Evolutionary conservation across 2,113 vertebrate genomes (phyloP).

Genomic region (Cisticola juncidis): DNA sequence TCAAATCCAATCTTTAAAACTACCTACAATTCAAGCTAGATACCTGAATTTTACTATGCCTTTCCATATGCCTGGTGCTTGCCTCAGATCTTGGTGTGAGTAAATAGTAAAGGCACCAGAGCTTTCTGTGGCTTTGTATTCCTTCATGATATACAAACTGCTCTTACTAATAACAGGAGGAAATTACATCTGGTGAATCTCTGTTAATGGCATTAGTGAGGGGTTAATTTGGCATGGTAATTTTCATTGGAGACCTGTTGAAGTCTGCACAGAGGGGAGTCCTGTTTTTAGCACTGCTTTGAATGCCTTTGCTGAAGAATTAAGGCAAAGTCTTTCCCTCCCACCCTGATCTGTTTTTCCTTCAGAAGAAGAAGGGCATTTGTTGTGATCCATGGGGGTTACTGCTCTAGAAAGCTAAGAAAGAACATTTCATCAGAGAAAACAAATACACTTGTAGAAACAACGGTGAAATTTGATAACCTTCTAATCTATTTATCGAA

Average conservation of each 20-base stretch:
- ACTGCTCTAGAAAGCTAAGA: not conserved
- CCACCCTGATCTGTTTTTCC: not conserved
- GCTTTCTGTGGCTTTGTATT: not conserved
- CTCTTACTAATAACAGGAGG: not conserved
- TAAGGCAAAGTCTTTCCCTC: not conserved
- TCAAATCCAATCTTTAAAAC: not conserved
- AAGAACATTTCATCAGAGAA: slow-evolving; percentile 1
- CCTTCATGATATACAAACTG: not conserved
- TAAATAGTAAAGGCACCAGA: not conserved
- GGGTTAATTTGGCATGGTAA: not conserved
- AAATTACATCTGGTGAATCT: not conserved
- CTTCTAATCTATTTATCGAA: slow-evolving; percentile 46
- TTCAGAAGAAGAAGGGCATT: not conserved
- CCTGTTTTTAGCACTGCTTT: not conserved
- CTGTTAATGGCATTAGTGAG: not conserved
- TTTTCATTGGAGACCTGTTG: not conserved
- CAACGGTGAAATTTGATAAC: slow-evolving; percentile 45
- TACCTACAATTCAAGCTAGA: not conserved
- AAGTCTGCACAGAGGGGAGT: not conserved
- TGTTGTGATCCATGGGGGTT: not conserved
- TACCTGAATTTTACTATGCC: not conserved
- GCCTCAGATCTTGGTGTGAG: not conserved
- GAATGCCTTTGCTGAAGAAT: not conserved
- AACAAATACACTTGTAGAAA: slow-evolving; percentile 10
- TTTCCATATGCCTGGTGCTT: not conserved